These are phyloP conservation scores for Pomacea canaliculata DNA, from an alignment of 2,888 invertebrate species.

Conservation along the genomic window DNA sequence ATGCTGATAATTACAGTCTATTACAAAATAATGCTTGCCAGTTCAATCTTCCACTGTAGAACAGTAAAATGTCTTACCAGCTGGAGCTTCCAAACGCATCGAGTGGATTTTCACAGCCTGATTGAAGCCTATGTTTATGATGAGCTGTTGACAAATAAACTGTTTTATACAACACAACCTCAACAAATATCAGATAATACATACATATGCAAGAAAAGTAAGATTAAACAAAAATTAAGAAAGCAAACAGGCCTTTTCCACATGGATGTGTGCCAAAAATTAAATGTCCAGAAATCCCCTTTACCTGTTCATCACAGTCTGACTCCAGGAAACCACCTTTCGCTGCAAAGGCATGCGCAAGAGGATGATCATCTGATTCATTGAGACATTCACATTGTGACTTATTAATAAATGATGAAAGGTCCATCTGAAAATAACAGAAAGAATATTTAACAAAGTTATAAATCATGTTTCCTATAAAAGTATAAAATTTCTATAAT, in stretches of 20 bases:
- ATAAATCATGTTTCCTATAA: no score
- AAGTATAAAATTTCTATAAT: no score
- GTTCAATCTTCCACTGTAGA: no score
- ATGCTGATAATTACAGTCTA: no score
- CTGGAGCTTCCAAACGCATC: conserved; percentile 71
- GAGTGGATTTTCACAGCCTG: conserved; percentile 96
- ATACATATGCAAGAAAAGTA: background rate
- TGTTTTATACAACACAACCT: background rate
- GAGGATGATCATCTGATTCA: conserved; percentile 91
- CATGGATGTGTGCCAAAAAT: background rate
- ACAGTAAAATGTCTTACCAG: conserved; percentile 44
- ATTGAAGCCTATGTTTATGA: conserved; percentile 87
- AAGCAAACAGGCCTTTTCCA: background rate
- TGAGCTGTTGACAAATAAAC: conserved; percentile 76
- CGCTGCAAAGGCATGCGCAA: conserved; percentile 74
- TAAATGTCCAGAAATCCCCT: background rate
- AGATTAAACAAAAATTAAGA: background rate
- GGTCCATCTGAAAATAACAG: conserved; percentile 82
- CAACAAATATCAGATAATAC: background rate
- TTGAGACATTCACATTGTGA: conserved; percentile 95
- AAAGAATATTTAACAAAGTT: background rate
- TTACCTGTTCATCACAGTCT: conserved; percentile 91
- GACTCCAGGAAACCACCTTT: conserved; percentile 70
- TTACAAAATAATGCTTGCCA: no score
- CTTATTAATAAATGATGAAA: conserved; percentile 87